These are phyloP conservation scores for Leptinotarsa tumamoca DNA, from an alignment of 2,888 invertebrate species.

Conservation along the genomic window DNA sequence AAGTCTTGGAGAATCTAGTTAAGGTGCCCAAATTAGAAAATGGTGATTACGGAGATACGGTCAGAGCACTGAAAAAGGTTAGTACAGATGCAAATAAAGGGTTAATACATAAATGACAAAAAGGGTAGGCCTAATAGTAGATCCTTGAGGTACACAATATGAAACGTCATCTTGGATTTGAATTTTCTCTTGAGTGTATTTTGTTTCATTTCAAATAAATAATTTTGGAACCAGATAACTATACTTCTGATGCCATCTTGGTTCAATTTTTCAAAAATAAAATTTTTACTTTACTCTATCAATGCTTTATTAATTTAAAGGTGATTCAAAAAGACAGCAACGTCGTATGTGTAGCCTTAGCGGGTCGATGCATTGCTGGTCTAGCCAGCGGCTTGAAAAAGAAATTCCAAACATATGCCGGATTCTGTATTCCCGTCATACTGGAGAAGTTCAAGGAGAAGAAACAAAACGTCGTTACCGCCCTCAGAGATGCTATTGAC, in stretches of 20 bases:
- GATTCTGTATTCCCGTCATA: constrained; percentile 79
- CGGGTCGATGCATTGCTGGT: constrained; percentile 84
- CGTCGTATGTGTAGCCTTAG: constrained; percentile 90
- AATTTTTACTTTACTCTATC: background rate
- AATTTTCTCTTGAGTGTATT: no score
- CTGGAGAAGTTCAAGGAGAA: constrained; percentile 98
- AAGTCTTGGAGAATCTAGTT: constrained; percentile 81
- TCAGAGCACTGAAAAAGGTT: constrained; percentile 88
- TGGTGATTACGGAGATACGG: constrained; percentile 93
- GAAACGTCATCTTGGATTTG: no score
- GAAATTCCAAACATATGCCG: constrained; percentile 87
- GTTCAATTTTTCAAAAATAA: no score
- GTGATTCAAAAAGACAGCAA: constrained; percentile 95
- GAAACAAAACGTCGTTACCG: constrained; percentile 88
- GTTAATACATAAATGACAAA: no score
- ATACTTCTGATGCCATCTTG: no score
- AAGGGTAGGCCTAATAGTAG: no score
- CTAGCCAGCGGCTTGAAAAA: constrained; percentile 89
- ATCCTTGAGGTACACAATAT: no score
- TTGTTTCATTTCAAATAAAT: no score
- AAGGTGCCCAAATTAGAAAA: constrained; percentile 88
- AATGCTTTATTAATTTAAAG: constrained; percentile 65
- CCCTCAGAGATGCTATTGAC: constrained; percentile 91
- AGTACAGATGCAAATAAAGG: constrained; percentile 30
- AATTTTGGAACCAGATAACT: no score